Evolutionary conservation across 2,113 vertebrate genomes (phyloP), one percentile per base, ranked within the genome.

Genomic region (Tenebrosternarchus preto): DNA sequence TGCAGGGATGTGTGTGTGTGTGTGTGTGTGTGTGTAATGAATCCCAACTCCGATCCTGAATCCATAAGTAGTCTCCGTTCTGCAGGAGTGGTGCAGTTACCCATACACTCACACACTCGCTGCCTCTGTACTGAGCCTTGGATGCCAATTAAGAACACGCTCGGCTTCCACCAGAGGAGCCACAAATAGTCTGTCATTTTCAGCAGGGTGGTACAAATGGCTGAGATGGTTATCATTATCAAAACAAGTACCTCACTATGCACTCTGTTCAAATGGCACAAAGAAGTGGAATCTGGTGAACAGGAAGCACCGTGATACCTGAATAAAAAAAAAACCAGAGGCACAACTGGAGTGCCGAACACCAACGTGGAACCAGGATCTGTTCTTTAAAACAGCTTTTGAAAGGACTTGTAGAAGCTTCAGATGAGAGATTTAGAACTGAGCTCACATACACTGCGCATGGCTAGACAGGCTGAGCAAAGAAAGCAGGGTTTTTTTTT

Each of bases 31-130:
- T 86, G 60, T 69, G 86, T 88, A 86, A 91, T 89, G 91, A 84
- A 89, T 90, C 87, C 84, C 84, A 83, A 73, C 86, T 86, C 86
- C 88, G 83, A 78, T 78, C 84, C 74, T 68, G 86, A 88, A 91
- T 92, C 86, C 88, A 78, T 87, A 88, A 91, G 89, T 86, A 89
- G 84, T 85, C 85, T 86, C 70, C 74, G 86, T 76, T 77, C 83
- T 90, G 83, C 81, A 71, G 85, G 70, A 81, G 78, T 57, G 83
- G 81, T 74, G 70, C 61, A 83, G 83, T 77, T 80, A 83, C 73
- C 76, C 71, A 50, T 50, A 50, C 43, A 50, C 12, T 15, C 12
- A 60, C 78, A 82, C 73, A 68, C 46, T 81, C 61, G 29, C 67
- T 67, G 75, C 39, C 31, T 56, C 29, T 68, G 39, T 70, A 46